phyloP scores from a whole-genome alignment of 2,113 vertebrate species.

The Mus musculus region GRCm39 chrX:161044001-161044500 shows the following conservation, averaged over 20 bases:
- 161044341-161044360: slow-evolving; percentile 36
- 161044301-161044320: slow-evolving; percentile 81
- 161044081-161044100: slow-evolving; percentile 51
- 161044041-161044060: slow-evolving; percentile 31
- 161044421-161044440: slow-evolving; percentile 59
- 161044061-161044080: slow-evolving; percentile 24
- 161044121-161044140: slow-evolving; percentile 69
- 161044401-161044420: slow-evolving; percentile 43
- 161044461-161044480: slow-evolving; percentile 60
- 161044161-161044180: slow-evolving; percentile 77
- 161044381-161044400: slow-evolving; percentile 48
- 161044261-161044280: slow-evolving; percentile 84
- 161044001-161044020: not conserved
- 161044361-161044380: not conserved
- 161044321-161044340: slow-evolving; percentile 73
- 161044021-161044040: not conserved
- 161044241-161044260: slow-evolving; percentile 76
- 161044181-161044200: slow-evolving; percentile 81
- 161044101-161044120: slow-evolving; percentile 60
- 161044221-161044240: slow-evolving; percentile 75
- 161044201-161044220: slow-evolving; percentile 74
- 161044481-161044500: slow-evolving; percentile 60
- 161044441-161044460: slow-evolving; percentile 50
- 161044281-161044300: slow-evolving; percentile 77
- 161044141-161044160: slow-evolving; percentile 57